Percentiles rank a stretch among this genome's conserved stretches.
phyloP scores from a whole-genome alignment of 2,797 vertebrate genomes.

The Remorina albescens region DNA sequence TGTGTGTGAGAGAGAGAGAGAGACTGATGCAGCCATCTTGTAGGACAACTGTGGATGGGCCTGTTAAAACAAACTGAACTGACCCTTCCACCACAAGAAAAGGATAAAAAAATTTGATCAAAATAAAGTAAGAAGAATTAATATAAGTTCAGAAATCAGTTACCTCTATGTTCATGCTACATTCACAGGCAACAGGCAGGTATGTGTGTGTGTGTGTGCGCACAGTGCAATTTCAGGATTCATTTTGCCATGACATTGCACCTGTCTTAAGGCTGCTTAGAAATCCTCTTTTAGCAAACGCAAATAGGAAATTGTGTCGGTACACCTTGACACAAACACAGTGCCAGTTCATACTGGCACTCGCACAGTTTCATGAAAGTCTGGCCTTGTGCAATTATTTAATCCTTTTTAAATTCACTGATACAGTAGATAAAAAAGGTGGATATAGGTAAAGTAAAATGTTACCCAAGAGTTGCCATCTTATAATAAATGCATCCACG shows the following conservation, averaged over 20 bases:
- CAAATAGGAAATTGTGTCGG: neutral
- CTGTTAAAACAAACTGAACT: constrained; percentile 4
- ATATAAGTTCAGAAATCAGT: neutral
- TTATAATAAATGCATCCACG: constrained; percentile 29
- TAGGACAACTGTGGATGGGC: neutral
- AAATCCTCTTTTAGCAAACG: neutral
- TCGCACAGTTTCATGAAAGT: neutral
- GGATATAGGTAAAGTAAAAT: constrained; percentile 1
- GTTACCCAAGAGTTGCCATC: constrained; percentile 11
- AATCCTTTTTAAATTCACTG: neutral
- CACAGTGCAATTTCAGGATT: constrained; percentile 13
- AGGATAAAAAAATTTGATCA: constrained; percentile 13
- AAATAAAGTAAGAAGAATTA: constrained; percentile 7
- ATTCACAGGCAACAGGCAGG: neutral
- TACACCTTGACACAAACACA: constrained; percentile 5
- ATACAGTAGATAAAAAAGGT: neutral
- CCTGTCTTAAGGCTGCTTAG: neutral
- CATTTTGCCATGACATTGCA: constrained; percentile 10
- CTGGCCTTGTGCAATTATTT: neutral
- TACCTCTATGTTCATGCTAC: neutral
- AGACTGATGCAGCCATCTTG: constrained; percentile 12
- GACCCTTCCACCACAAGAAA: constrained; percentile 9
- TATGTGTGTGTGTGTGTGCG: neutral
- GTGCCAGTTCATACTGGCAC: constrained; percentile 2
- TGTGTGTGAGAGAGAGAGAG: neutral